Evolutionary conservation across 2,113 vertebrate species (phyloP).

Genomic region (Plecturocebus donacophilus): DNA sequence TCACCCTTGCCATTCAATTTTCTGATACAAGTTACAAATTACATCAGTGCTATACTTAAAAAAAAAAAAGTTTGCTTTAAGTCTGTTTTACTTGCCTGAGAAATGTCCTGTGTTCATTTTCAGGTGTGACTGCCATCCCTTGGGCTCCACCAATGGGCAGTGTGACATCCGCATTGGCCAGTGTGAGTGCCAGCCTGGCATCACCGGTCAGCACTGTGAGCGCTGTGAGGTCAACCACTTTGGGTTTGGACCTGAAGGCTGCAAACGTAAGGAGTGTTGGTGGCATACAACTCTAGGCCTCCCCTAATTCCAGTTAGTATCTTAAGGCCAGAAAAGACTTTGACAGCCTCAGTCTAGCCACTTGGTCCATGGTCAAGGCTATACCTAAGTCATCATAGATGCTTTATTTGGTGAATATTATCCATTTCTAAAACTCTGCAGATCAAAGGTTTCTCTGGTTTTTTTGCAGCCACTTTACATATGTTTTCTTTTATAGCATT

Average conservation of each 20-base stretch:
- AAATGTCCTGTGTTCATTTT: not conserved
- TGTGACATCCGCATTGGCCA: slow-evolving; percentile 93
- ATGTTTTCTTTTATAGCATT: not conserved
- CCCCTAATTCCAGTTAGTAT: not conserved
- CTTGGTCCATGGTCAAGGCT: not conserved
- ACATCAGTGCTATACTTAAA: not conserved
- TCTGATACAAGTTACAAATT: not conserved
- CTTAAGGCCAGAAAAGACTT: not conserved
- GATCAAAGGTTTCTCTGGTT: not conserved
- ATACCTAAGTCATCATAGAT: not conserved
- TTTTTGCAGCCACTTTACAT: not conserved
- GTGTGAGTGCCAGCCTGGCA: slow-evolving; percentile 96
- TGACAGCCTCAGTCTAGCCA: fast-evolving
- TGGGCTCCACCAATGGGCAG: slow-evolving; percentile 95
- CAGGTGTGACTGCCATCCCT: slow-evolving; percentile 93
- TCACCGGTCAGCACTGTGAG: slow-evolving; percentile 91
- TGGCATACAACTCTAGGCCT: not conserved
- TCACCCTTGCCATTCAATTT: not conserved
- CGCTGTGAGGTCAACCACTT: slow-evolving; percentile 96
- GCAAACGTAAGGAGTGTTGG: slow-evolving; percentile 93
- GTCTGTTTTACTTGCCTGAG: not conserved
- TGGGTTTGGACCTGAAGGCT: slow-evolving; percentile 93
- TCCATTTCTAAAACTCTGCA: not conserved
- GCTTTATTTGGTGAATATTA: not conserved
- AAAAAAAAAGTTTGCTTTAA: not conserved